A percentile compares a stretch with the other conserved stretches of the same genome.
Evolutionary conservation across 2,888 invertebrate genomes (phyloP).

Genomic region (Melanophora roralis): DNA sequence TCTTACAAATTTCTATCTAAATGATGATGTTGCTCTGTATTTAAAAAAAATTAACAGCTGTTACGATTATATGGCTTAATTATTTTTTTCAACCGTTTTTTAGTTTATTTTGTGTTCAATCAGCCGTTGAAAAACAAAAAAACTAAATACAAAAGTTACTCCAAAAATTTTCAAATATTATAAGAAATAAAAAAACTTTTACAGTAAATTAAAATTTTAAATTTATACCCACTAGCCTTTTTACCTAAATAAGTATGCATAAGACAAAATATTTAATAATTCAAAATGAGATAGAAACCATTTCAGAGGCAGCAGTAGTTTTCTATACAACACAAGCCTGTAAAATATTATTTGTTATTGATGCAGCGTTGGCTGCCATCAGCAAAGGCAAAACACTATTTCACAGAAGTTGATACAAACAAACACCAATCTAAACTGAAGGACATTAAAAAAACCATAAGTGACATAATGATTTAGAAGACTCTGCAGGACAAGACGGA

Average conservation of each 20-base stretch:
- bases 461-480: slow-evolving; percentile 38
- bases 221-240: neutral
- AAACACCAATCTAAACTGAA: slow-evolving; percentile 22
- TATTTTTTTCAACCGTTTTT: neutral
- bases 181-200: neutral
- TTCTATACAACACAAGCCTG: slow-evolving; percentile 17
- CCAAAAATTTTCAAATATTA: neutral
- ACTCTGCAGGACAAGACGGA: neutral
- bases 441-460: slow-evolving; percentile 47
- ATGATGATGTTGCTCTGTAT: slow-evolving; percentile 22
- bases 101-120: neutral
- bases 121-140: neutral
- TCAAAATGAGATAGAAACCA: neutral
- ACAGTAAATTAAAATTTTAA: neutral
- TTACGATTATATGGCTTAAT: slow-evolving; percentile 43
- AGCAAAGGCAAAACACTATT: neutral
- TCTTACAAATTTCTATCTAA: neutral
- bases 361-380: neutral
- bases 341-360: slow-evolving; percentile 30
- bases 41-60: slow-evolving; percentile 32
- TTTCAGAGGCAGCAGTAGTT: neutral
- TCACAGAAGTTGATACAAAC: neutral
- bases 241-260: neutral
- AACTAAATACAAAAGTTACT: neutral
- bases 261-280: neutral